Conservation (phyloP, 2,113 vertebrate species). For the Pygathrix nemaeus region DNA sequence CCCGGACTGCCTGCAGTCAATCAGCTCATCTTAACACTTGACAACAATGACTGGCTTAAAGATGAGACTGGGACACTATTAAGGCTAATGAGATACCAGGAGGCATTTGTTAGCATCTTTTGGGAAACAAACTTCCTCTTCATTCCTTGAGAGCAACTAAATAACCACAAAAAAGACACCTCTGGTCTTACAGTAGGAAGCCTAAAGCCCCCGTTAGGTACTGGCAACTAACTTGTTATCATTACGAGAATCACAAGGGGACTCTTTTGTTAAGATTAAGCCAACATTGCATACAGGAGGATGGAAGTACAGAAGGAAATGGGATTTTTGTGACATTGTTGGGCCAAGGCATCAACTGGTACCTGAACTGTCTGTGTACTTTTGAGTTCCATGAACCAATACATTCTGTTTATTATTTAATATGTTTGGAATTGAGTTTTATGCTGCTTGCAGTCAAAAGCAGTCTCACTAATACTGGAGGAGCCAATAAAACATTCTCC, state of each 20-base stretch:
- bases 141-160: not conserved
- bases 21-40: not conserved
- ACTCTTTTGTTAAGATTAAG: not conserved
- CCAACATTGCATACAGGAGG: not conserved
- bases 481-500: not conserved
- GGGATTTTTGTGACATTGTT: not conserved
- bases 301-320: not conserved
- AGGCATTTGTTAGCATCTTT: constrained; percentile 7
- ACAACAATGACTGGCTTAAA: not conserved
- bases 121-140: not conserved
- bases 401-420: not conserved
- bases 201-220: too few relatives aligned
- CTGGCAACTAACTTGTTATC: not conserved
- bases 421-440: not conserved
- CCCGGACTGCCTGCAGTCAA: not conserved
- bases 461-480: not conserved
- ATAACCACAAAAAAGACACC: not conserved
- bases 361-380: not conserved
- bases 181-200: not conserved
- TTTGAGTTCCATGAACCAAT: not conserved
- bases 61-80: not conserved
- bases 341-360: not conserved
- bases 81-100: not conserved
- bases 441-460: not conserved
- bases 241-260: not conserved